Percentiles rank a stretch among this genome's conserved stretches.
Evolutionary conservation across 2,888 invertebrate species (phyloP).

Genomic region (Thyatira batis): DNA sequence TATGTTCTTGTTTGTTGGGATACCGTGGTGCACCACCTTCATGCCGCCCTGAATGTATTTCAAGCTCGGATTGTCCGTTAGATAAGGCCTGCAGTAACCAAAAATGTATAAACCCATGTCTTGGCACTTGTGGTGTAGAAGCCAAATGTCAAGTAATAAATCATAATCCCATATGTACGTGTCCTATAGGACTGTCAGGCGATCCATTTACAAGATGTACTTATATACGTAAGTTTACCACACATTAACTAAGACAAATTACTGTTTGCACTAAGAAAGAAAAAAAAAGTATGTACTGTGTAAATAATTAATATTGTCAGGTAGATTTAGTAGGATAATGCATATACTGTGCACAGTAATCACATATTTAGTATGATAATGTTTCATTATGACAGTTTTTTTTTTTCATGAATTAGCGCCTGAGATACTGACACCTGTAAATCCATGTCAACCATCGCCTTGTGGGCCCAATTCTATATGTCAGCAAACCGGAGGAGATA

Average conservation of each 20-base stretch:
- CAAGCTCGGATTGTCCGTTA: slow-evolving; percentile 87
- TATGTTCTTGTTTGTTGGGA: slow-evolving; percentile 85
- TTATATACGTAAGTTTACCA: slow-evolving; percentile 66
- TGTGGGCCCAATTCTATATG: slow-evolving; percentile 89
- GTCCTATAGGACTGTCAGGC: slow-evolving; percentile 84
- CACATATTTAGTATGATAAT: background rate
- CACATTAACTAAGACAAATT: background rate
- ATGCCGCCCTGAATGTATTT: slow-evolving; percentile 88
- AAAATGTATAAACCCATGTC: slow-evolving; percentile 88
- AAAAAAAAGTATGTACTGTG: background rate
- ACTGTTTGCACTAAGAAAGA: background rate
- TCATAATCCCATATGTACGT: slow-evolving; percentile 88
- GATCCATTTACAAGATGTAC: slow-evolving; percentile 86
- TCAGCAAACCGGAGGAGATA: slow-evolving; percentile 75
- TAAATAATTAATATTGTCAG: too few relatives aligned
- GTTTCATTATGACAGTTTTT: slow-evolving; percentile 42
- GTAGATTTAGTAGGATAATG: too few relatives aligned
- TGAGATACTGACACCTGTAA: slow-evolving; percentile 31
- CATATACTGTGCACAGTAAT: too few relatives aligned
- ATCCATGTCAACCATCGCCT: slow-evolving; percentile 89
- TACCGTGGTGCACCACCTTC: slow-evolving; percentile 86
- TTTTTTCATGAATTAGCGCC: slow-evolving; percentile 19
- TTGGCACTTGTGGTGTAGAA: slow-evolving; percentile 89
- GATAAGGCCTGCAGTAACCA: slow-evolving; percentile 87
- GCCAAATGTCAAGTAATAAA: slow-evolving; percentile 89